Conservation (phyloP, 1,140 invertebrate species). For the Drosophila orena region DNA sequence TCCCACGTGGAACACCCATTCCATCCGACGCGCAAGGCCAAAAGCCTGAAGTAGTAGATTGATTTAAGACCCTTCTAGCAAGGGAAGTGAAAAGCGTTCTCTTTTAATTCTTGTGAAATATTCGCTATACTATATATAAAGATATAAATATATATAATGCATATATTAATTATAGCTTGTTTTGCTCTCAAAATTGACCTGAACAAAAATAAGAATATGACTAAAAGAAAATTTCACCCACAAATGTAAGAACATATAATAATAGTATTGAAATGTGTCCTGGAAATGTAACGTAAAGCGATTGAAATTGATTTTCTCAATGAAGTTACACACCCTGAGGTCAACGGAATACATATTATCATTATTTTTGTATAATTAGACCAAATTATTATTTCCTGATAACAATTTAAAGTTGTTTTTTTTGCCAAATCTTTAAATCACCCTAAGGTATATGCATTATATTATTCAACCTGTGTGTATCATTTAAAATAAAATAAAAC, state of each 20-base stretch:
- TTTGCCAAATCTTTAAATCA: not conserved
- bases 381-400: not conserved
- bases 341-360: not conserved
- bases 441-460: not conserved
- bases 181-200: not conserved
- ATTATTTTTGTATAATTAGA: not conserved
- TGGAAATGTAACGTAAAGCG: not conserved
- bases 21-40: slow-evolving; percentile 87
- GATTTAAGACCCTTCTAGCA: slow-evolving; percentile 1
- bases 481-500: not conserved
- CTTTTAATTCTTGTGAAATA: slow-evolving; percentile 8
- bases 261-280: not conserved
- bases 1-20: slow-evolving; percentile 89
- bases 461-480: not conserved
- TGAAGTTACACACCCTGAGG: no score
- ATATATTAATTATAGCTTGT: not conserved
- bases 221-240: not conserved
- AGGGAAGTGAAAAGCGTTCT: slow-evolving; percentile 9
- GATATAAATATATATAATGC: not conserved
- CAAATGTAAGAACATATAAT: not conserved
- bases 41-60: slow-evolving; percentile 40
- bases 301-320: not conserved
- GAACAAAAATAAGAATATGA: not conserved
- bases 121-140: slow-evolving; percentile 15
- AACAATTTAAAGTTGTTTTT: not conserved